phyloP scores from a whole-genome alignment of 2,888 invertebrate species.

The Aelia acuminata region DNA sequence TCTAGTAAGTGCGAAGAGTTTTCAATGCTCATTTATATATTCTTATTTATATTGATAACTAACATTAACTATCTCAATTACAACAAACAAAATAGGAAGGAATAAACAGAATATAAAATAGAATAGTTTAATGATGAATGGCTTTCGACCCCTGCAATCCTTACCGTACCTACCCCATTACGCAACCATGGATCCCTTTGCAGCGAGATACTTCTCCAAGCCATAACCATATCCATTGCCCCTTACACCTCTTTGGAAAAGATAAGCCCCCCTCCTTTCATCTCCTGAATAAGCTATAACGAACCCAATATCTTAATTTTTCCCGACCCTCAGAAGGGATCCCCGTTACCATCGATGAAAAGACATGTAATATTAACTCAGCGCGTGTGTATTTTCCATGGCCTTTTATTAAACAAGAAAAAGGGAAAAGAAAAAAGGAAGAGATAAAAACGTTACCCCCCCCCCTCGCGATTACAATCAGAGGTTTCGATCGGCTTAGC shows the following conservation, averaged over 20 bases:
- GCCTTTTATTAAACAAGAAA: slow-evolving; percentile 27
- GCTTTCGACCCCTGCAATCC: background rate
- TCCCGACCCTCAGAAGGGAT: too few species aligned
- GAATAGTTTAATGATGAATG: background rate
- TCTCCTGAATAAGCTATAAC: slow-evolving; percentile 39
- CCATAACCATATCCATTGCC: background rate
- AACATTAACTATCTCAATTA: too few species aligned
- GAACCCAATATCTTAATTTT: slow-evolving; percentile 25
- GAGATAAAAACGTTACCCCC: background rate
- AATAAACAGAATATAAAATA: background rate
- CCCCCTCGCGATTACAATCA: slow-evolving; percentile 25
- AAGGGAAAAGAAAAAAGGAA: background rate
- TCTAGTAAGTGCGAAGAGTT: too few species aligned
- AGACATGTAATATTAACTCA: background rate
- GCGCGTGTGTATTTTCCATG: background rate
- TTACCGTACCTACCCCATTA: background rate
- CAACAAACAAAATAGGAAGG: too few species aligned
- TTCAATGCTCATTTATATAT: too few species aligned
- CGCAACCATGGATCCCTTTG: background rate
- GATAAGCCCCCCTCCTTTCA: slow-evolving; percentile 39
- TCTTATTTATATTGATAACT: too few species aligned
- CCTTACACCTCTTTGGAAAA: background rate
- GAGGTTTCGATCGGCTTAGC: slow-evolving; percentile 43
- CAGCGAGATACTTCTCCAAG: background rate
- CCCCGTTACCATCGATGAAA: background rate